Conservation (phyloP, 2,113 vertebrate genomes). For the Lepisosteus osseus region DNA sequence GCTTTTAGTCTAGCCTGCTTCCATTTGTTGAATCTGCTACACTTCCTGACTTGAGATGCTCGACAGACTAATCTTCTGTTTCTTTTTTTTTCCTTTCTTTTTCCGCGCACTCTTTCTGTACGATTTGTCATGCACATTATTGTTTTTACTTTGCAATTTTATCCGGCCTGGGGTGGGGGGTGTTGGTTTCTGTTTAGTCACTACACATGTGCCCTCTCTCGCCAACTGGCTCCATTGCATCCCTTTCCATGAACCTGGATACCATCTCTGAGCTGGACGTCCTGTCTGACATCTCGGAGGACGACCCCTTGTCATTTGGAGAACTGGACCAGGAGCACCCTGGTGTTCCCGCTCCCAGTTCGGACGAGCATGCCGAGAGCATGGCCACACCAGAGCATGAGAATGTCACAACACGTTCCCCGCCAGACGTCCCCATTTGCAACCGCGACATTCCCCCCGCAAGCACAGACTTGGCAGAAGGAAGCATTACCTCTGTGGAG, state of each 20-base stretch:
- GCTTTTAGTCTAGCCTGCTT: conserved; percentile 41
- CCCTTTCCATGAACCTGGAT: conserved; percentile 63
- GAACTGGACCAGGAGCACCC: conserved; percentile 50
- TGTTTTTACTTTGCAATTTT: conserved; percentile 38
- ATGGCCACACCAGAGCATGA: neutral
- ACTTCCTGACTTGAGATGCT: conserved; percentile 39
- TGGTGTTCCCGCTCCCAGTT: conserved; percentile 41
- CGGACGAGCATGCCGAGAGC: conserved; percentile 21
- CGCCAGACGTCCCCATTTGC: neutral
- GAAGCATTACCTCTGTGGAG: conserved; percentile 31
- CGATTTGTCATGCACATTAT: conserved; percentile 40
- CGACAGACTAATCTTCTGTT: conserved; percentile 65
- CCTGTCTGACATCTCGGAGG: conserved; percentile 88
- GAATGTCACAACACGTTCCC: no score
- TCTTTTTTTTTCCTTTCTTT: conserved; percentile 49
- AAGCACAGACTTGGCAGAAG: neutral
- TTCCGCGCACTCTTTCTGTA: conserved; percentile 42
- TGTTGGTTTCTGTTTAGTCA: conserved; percentile 56
- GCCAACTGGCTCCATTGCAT: conserved; percentile 66
- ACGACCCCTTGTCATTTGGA: conserved; percentile 60
- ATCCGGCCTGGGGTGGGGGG: conserved; percentile 11
- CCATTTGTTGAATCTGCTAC: conserved; percentile 37
- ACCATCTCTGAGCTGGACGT: conserved; percentile 80
- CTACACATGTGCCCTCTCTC: conserved; percentile 70
- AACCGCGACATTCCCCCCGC: neutral